Evolutionary conservation across 1,140 invertebrate species (phyloP).

Genomic region (Aphaenogaster rudis): DNA sequence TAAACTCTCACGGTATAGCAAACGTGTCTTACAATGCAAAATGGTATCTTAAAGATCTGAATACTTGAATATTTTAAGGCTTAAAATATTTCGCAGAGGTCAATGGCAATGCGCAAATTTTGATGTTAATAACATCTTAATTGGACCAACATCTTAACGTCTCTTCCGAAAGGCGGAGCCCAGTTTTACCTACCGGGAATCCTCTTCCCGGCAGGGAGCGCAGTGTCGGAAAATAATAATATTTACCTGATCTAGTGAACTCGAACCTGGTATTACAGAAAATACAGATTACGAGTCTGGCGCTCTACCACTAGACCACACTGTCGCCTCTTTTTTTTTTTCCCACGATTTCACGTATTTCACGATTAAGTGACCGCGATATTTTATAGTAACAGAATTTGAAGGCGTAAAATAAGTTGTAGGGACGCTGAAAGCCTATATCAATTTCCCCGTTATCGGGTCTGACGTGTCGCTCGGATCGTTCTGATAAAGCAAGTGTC

Average conservation of each 20-base stretch:
- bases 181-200: no score
- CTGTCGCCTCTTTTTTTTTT: no score
- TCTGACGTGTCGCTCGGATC: neutral
- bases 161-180: no score
- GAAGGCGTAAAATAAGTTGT: slow-evolving; percentile 1
- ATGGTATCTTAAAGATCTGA: neutral
- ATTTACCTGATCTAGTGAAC: no score
- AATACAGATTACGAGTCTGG: no score
- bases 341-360: neutral
- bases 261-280: no score
- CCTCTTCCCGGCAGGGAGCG: no score
- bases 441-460: slow-evolving; percentile 14
- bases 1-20: neutral
- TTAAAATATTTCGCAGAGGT: neutral
- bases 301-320: no score
- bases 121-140: no score
- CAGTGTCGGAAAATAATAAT: no score
- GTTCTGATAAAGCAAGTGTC: neutral
- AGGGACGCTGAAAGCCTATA: neutral
- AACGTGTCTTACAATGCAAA: neutral
- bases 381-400: neutral
- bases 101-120: neutral
- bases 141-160: no score
- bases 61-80: neutral
- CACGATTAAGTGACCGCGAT: neutral